Evolutionary conservation across 23 tunicate species (phyloP), one percentile per base, ranked within the genome.

Genomic region (Trididemnum miniatum): DNA sequence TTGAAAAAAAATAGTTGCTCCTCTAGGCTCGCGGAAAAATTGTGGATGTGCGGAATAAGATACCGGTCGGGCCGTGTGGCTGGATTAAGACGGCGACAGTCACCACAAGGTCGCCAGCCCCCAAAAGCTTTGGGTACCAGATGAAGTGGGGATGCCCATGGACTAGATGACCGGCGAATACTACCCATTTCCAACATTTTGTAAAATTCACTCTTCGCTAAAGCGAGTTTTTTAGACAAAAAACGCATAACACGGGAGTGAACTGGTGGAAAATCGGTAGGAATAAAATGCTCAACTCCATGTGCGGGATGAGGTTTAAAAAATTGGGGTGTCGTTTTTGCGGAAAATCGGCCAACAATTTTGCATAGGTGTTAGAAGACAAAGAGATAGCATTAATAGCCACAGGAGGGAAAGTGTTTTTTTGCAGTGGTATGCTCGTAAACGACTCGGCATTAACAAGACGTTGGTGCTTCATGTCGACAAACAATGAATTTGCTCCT

Each of bases 41-140:
- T 67, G 4, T 75, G 80, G 4, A 75, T 75, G 31, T 75, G 80
- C 5, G 80, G 65, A 20, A 40, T 40, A n/a, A 67, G 62, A 39
- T 75, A 75, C 65, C 66, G 59, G 25, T 75, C 80, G 3, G 80
- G 65, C 20, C 2, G 34, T 3, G 80, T 75, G 26, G 30, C 30
- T 2, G 62, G 3, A 24, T 75, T 27, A 9, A 71, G 76, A 31
- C 20, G 44, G n/a, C 76, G 76, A 20, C 30, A 75, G 80, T 75
- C 80, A 9, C 28, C 62, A 30, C 59, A 75, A 23, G 80, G 30
- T 39, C 30, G 26, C 80, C 76, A 71, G 15, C 76, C 76, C 4
- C 4, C 76, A 15, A 40, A 28, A 34, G 76, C 27, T 62, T 71
- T 71, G 26, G 35, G 40, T 2, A 71, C 76, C 76, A 71, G 27